These are phyloP conservation scores for Todiramphus chloris DNA, from an alignment of 2,113 vertebrate genomes.

Conservation along the genomic window DNA sequence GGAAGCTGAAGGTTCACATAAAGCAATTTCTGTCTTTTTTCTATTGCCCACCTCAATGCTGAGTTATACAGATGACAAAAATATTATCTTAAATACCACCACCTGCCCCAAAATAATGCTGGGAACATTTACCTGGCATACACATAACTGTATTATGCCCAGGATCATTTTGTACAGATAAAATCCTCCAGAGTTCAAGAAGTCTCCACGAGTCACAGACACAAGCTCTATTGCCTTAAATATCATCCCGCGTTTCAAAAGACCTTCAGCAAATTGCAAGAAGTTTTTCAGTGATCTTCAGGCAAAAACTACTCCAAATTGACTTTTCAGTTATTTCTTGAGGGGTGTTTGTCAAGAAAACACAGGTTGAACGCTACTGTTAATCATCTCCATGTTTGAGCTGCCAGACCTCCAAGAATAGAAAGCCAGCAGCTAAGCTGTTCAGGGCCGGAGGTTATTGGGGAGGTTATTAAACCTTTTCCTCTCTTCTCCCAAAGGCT, in stretches of 20 bases:
- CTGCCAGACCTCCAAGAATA: not conserved
- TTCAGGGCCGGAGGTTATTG: not conserved
- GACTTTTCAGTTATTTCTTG: not conserved
- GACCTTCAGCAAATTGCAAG: not conserved
- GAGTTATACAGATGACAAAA: not conserved
- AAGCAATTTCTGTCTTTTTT: not conserved
- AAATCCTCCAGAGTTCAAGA: not conserved
- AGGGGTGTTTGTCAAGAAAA: not conserved
- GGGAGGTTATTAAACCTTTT: not conserved
- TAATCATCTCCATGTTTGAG: not conserved
- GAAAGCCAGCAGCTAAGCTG: not conserved
- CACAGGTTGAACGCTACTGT: not conserved
- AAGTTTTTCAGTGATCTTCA: not conserved
- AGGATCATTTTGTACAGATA: not conserved
- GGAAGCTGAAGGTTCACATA: not conserved
- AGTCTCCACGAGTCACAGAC: not conserved
- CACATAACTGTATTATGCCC: not conserved
- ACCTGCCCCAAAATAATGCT: not conserved
- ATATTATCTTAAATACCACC: not conserved
- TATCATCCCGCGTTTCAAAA: not conserved
- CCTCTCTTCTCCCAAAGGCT: not conserved
- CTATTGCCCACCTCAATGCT: not conserved
- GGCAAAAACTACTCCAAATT: not conserved
- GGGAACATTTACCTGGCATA: not conserved
- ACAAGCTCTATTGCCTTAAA: not conserved